Conservation (phyloP, 2,888 invertebrate species). For the Scrobipalpa atriplicella region DNA sequence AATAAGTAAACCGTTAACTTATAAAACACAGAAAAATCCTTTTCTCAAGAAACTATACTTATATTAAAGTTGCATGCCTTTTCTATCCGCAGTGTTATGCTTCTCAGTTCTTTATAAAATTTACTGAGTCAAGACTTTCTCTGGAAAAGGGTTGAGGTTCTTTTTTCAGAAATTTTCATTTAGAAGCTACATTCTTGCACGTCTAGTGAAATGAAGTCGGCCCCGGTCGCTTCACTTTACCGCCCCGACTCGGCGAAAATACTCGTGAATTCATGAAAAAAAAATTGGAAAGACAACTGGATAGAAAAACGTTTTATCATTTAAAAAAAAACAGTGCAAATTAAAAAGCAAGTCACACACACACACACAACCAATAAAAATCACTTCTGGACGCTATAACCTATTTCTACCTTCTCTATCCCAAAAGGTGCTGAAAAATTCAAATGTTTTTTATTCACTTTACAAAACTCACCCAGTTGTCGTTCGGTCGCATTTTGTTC, state of each 20-base stretch:
- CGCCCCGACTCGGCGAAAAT: constrained; percentile 9
- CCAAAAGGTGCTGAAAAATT: too few relatives aligned
- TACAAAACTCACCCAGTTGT: not conserved
- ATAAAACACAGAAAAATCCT: too few relatives aligned
- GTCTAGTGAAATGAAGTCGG: constrained; percentile 17
- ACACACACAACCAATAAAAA: too few relatives aligned
- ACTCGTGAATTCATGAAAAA: not conserved
- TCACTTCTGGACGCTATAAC: too few relatives aligned
- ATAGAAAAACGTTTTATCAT: not conserved
- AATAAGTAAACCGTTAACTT: too few relatives aligned
- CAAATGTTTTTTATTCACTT: not conserved
- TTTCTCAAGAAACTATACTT: too few relatives aligned
- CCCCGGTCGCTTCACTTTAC: not conserved
- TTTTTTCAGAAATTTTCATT: not conserved
- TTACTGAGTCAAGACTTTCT: not conserved
- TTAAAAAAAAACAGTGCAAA: too few relatives aligned
- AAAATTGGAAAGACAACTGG: not conserved
- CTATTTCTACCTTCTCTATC: too few relatives aligned
- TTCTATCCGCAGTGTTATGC: too few relatives aligned
- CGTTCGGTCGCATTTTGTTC: not conserved
- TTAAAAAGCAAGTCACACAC: too few relatives aligned
- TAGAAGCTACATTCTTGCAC: constrained; percentile 10
- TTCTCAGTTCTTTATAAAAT: not conserved
- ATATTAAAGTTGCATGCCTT: too few relatives aligned
- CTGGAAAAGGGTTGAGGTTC: not conserved